Evolutionary conservation across 2,113 vertebrate genomes (phyloP).

Genomic region (Scatophagus argus): DNA sequence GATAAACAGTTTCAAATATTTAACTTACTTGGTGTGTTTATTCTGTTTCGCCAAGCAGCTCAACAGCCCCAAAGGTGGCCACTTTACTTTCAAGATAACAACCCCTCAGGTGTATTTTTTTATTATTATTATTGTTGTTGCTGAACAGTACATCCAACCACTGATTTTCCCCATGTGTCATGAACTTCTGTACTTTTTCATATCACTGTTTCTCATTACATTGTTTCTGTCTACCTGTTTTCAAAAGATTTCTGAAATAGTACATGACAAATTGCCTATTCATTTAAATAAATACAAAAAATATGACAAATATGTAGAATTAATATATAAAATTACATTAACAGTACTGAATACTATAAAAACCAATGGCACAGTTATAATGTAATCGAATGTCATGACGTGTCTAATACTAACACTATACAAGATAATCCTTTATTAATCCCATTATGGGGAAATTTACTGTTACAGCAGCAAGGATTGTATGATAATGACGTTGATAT

Average conservation of each 20-base stretch:
- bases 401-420: not conserved
- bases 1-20: conserved; percentile 34
- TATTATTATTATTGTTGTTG: not conserved
- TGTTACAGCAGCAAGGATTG: no score
- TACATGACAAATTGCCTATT: not conserved
- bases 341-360: not conserved
- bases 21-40: conserved; percentile 36
- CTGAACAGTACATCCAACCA: not conserved
- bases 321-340: not conserved
- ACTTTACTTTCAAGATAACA: conserved; percentile 26
- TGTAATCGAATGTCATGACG: not conserved
- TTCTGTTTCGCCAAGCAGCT: conserved; percentile 40
- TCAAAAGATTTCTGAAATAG: conserved; percentile 4
- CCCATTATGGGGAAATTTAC: no score
- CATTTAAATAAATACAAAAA: not conserved
- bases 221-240: not conserved
- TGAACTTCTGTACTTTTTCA: not conserved
- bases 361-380: not conserved
- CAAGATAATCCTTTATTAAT: not conserved
- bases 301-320: not conserved
- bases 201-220: not conserved
- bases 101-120: not conserved
- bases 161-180: conserved; percentile 5
- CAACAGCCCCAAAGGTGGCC: conserved; percentile 61
- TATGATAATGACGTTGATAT: no score